Conservation (phyloP, 2,113 vertebrate genomes). For the Oryzias melastigma region DNA sequence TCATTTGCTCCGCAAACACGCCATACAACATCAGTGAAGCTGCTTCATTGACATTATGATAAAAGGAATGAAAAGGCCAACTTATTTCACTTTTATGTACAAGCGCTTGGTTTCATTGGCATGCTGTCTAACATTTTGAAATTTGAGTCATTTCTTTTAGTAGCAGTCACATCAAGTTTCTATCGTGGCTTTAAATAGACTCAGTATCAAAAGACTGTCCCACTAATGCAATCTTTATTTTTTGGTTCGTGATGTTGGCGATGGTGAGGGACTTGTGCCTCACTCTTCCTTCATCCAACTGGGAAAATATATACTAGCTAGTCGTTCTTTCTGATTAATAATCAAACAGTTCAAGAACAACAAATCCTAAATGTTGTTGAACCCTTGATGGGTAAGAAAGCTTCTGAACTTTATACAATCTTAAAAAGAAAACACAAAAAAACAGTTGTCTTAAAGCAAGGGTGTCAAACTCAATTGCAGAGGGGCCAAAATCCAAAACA, state of each 20-base stretch:
- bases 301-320: no score
- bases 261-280: no score
- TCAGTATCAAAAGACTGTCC: neutral
- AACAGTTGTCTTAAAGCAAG: no score
- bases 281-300: no score
- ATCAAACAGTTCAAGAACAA: no score
- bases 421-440: no score
- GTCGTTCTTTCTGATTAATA: no score
- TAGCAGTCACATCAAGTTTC: neutral
- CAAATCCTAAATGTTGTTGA: no score
- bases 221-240: neutral
- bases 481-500: no score
- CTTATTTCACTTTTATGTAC: conserved; percentile 7
- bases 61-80: conserved; percentile 1
- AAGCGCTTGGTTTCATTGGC: conserved; percentile 9
- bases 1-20: conserved; percentile 6
- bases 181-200: neutral
- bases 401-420: no score
- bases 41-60: conserved; percentile 2
- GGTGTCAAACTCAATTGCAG: no score
- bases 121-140: neutral
- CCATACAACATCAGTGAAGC: conserved; percentile 2
- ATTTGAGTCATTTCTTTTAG: neutral
- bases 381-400: no score
- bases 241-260: neutral